A percentile compares a stretch with the other conserved stretches of the same genome.
Conservation (phyloP, 2,113 vertebrate species). For the Porphyrio hochstetteri region DNA sequence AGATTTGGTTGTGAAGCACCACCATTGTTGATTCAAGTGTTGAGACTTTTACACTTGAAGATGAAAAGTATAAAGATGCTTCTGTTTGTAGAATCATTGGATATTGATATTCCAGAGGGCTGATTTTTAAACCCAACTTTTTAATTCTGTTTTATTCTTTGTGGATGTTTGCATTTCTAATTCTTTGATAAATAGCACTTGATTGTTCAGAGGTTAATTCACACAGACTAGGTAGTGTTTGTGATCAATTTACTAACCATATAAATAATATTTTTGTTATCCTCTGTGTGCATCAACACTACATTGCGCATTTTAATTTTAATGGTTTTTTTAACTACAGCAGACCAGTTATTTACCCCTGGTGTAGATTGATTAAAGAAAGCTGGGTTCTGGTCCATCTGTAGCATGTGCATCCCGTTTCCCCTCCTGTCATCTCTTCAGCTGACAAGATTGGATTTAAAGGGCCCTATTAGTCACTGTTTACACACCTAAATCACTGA, state of each 20-base stretch:
- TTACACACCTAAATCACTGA: neutral
- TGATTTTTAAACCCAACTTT: too few relatives aligned
- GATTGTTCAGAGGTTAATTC: neutral
- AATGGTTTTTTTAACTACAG: neutral
- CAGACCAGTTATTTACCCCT: neutral
- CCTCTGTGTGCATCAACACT: neutral
- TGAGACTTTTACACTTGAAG: constrained; percentile 32
- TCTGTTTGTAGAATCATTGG: constrained; percentile 8
- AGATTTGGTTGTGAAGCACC: constrained; percentile 2
- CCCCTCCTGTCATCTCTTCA: neutral
- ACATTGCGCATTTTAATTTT: neutral
- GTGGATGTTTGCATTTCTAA: neutral
- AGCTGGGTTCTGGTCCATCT: neutral
- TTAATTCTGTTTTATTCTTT: neutral
- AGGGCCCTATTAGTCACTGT: neutral
- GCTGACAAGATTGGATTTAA: neutral
- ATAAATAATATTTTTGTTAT: neutral
- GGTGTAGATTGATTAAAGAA: neutral
- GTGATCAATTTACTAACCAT: neutral
- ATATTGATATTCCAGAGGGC: neutral
- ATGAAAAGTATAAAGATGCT: constrained; percentile 33
- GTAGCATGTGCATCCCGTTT: neutral
- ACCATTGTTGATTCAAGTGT: neutral
- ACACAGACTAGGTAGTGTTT: neutral
- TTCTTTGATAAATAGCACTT: neutral